phyloP scores from a whole-genome alignment of 2,797 vertebrate species.

The Brotula barbata region DNA sequence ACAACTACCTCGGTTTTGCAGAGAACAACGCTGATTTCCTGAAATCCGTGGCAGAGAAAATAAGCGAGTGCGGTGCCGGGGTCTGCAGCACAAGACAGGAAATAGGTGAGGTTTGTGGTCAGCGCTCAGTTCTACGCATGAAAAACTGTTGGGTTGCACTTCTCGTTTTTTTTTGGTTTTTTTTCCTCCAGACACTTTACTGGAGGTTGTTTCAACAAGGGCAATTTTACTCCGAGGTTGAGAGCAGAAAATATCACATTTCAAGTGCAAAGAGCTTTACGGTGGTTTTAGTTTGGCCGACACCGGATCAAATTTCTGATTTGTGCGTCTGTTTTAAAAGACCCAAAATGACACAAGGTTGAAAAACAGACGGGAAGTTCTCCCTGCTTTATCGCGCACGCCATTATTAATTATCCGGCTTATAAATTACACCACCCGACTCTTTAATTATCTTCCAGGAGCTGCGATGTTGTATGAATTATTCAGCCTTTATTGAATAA shows the following conservation, averaged over 20 bases:
- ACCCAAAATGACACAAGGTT: constrained; percentile 6
- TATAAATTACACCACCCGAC: constrained; percentile 53
- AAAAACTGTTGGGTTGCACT: background rate
- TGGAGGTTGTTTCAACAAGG: constrained; percentile 17
- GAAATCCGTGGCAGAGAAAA: constrained; percentile 82
- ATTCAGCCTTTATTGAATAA: constrained; percentile 74
- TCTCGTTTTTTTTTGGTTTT: background rate
- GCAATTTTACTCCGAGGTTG: background rate
- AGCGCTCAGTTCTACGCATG: background rate
- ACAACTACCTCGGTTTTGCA: constrained; percentile 95
- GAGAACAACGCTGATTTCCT: constrained; percentile 85
- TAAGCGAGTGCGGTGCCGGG: constrained; percentile 82
- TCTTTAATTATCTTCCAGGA: constrained; percentile 71
- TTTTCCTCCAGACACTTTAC: constrained; percentile 1
- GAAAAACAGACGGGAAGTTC: constrained; percentile 44
- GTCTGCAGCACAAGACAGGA: constrained; percentile 91
- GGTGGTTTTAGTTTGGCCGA: background rate
- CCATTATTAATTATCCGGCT: constrained; percentile 56
- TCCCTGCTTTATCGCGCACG: constrained; percentile 31
- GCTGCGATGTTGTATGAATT: constrained; percentile 64
- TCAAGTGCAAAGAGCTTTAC: constrained; percentile 11
- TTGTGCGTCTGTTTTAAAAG: constrained; percentile 30
- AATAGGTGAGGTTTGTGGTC: constrained; percentile 83
- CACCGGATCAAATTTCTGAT: constrained; percentile 8
- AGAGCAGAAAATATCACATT: background rate